Evolutionary conservation across 2,888 invertebrate species (phyloP), one percentile per base, ranked within the genome.

Genomic region (Drosophila anomelani): DNA sequence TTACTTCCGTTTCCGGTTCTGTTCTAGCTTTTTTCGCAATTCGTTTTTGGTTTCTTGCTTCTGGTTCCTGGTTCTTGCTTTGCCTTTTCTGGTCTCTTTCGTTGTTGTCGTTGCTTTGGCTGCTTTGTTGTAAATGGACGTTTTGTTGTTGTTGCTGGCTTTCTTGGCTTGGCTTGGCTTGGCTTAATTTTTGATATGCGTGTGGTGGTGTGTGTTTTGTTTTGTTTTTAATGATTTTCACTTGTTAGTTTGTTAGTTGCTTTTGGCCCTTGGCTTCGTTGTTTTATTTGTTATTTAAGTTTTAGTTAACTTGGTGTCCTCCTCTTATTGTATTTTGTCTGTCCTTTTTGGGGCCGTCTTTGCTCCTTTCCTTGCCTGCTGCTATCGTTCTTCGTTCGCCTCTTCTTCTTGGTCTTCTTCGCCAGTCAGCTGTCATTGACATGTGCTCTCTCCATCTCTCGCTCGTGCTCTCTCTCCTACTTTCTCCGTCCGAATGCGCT

Each of bases 381-480:
- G 43, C 53, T 66, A 34, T 34, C 44, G 32, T 36, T 55, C 39
- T 43, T 38, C 20, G 26, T 53, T 71, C 34, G 38, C 29, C 23
- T 47, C 57, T 57, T 36, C 43, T 43, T 43, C 43, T 43, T 43
- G 54, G 61, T 80, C 53, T 72, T 68, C 64, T 69, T 71, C 70
- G 78, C 57, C 87, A 85, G 81, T 85, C 84, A 85, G 84, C 84
- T 85, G 84, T 81, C 84, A 78, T 85, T 69, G 86, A 83, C 87
- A 84, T 62, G 68, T 41, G 63, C 61, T 57, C 78, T 62, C 59
- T 57, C 61, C 46, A 47, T 67, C 75, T 41, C 54, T 44, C 41
- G 29, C 39, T 44, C 43, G 44, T 6, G 15, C 44, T 36, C 59
- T 34, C 53, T 39, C 49, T 43, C 39, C 13, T 36, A 23, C 47